Evolutionary conservation across 2,113 vertebrate species (phyloP).

Genomic region (Leucoraja erinaceus): DNA sequence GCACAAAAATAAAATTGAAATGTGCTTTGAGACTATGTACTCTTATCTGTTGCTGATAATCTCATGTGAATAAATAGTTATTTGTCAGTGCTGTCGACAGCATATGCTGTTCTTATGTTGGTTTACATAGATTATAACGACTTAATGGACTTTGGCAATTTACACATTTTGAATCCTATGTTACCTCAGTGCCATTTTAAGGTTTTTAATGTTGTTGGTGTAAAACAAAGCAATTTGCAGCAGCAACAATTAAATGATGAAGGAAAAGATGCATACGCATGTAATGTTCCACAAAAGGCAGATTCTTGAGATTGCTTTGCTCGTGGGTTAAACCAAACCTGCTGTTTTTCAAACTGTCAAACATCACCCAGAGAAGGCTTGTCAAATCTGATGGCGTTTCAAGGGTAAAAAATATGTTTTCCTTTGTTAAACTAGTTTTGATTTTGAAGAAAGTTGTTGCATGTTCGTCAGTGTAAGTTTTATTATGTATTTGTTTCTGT

Average conservation of each 20-base stretch:
- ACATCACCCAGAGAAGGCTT: background rate
- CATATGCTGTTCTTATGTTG: background rate
- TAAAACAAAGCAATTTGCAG: background rate
- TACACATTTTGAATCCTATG: background rate
- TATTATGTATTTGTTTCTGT: constrained; percentile 52
- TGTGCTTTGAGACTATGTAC: background rate
- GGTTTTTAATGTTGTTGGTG: background rate
- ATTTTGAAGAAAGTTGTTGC: constrained; percentile 9
- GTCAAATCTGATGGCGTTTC: constrained; percentile 12
- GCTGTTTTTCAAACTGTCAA: background rate
- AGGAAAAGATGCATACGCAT: background rate
- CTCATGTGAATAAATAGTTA: constrained; percentile 7
- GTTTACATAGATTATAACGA: background rate
- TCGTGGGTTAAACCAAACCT: background rate
- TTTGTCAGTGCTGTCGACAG: background rate
- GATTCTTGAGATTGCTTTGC: background rate
- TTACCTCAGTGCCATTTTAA: background rate
- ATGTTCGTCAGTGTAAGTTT: constrained; percentile 53
- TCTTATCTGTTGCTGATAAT: background rate
- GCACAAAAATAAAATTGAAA: background rate
- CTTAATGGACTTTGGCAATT: background rate
- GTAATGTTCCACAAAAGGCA: background rate
- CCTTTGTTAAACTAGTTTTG: background rate
- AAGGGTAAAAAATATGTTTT: constrained; percentile 1
- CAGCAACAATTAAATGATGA: background rate